These are phyloP conservation scores for Amblyjoppa fuscipennis DNA, from an alignment of 2,888 invertebrate genomes.

Conservation along the genomic window DNA sequence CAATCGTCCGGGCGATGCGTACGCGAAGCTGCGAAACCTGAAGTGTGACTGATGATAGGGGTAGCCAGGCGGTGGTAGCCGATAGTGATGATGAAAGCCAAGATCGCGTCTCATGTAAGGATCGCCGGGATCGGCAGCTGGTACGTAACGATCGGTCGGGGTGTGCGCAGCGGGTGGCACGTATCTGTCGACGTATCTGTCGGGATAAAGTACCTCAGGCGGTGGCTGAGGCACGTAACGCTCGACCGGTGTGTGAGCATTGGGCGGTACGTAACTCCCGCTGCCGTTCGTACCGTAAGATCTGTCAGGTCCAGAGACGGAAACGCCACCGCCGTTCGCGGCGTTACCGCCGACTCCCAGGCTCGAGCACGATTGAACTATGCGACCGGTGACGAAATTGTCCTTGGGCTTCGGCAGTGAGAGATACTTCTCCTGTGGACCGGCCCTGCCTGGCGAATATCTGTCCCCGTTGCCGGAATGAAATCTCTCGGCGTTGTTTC, in stretches of 20 bases:
- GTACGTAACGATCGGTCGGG: conserved; percentile 91
- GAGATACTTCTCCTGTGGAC: conserved; percentile 80
- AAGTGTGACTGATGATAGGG: conserved; percentile 84
- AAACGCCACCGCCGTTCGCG: conserved; percentile 56
- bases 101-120: conserved; percentile 88
- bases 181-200: conserved; percentile 86
- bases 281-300: conserved; percentile 75
- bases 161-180: conserved; percentile 90
- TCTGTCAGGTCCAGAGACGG: conserved; percentile 76
- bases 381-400: conserved; percentile 78
- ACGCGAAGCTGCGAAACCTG: conserved; percentile 83
- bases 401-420: conserved; percentile 83
- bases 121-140: conserved; percentile 86
- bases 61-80: conserved; percentile 86
- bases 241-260: conserved; percentile 91
- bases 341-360: conserved; percentile 50
- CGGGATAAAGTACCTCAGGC: conserved; percentile 83
- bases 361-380: conserved; percentile 75
- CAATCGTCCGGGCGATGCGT: conserved; percentile 82
- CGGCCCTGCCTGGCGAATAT: conserved; percentile 80
- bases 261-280: conserved; percentile 88
- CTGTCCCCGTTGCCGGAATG: conserved; percentile 78
- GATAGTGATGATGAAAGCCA: conserved; percentile 87
- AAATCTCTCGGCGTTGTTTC: conserved; percentile 75
- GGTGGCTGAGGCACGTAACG: conserved; percentile 89